Evolutionary conservation across 2,888 invertebrate genomes (phyloP).

Genomic region (Priocnemis perturbator): DNA sequence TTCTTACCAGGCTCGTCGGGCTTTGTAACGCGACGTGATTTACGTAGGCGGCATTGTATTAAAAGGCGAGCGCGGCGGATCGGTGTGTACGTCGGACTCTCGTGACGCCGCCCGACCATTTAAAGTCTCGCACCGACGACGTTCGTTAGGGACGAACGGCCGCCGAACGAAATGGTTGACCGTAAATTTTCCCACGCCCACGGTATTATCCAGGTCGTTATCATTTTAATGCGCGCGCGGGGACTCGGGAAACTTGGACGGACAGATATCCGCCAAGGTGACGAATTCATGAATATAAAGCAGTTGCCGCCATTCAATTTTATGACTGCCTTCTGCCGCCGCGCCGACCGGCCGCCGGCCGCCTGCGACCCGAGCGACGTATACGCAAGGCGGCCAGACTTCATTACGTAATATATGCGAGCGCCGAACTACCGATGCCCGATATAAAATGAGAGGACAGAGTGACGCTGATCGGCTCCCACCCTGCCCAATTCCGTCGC

Average conservation of each 20-base stretch:
- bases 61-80: no score
- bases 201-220: constrained; percentile 52
- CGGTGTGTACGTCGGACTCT: not conserved
- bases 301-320: constrained; percentile 56
- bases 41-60: no score
- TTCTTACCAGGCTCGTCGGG: no score
- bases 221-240: constrained; percentile 51
- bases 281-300: constrained; percentile 68
- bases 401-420: constrained; percentile 43
- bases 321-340: constrained; percentile 40
- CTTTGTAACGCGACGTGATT: no score
- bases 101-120: not conserved
- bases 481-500: no score
- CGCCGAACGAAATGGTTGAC: constrained; percentile 33
- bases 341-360: not conserved
- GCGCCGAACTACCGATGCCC: not conserved
- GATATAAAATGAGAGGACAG: no score
- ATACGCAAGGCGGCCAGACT: constrained; percentile 25
- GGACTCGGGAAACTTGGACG: constrained; percentile 39
- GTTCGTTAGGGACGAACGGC: constrained; percentile 33
- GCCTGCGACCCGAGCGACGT: constrained; percentile 19
- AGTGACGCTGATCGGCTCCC: no score
- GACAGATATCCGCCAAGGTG: constrained; percentile 50
- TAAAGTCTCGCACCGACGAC: constrained; percentile 19
- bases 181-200: constrained; percentile 51